Percentiles rank a stretch among this genome's conserved stretches.
Evolutionary conservation across 23 tunicate species (phyloP).

Genomic region (Halocynthia roretzi): DNA sequence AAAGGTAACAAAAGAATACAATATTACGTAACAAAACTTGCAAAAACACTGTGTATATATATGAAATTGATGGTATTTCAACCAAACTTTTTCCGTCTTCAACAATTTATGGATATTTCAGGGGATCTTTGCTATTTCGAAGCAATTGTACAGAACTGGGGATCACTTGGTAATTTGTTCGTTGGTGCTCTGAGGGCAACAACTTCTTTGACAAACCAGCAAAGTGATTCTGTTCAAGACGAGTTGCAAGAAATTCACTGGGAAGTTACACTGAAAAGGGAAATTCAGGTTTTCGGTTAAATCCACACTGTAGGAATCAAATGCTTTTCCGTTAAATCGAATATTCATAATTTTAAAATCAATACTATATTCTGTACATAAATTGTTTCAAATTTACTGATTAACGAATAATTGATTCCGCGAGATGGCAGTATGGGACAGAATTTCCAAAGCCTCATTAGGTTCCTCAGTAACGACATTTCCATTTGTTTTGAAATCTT

Average conservation of each 20-base stretch:
- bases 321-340: neutral
- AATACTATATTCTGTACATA: too few relatives aligned
- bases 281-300: neutral
- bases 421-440: too few relatives aligned
- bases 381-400: too few relatives aligned
- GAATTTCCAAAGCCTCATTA: too few relatives aligned
- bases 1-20: constrained; percentile 2
- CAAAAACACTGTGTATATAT: too few relatives aligned
- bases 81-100: neutral
- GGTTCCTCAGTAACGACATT: too few relatives aligned
- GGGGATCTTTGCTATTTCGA: constrained; percentile 14
- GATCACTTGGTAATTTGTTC: neutral
- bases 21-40: neutral
- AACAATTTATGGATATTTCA: neutral
- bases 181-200: constrained; percentile 9
- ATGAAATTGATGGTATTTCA: too few relatives aligned
- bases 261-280: neutral
- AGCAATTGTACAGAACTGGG: neutral
- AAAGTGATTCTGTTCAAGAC: neutral
- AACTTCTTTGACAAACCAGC: constrained; percentile 11
- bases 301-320: too few relatives aligned
- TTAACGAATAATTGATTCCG: too few relatives aligned
- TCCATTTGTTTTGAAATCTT: too few relatives aligned
- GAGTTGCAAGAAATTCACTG: neutral
- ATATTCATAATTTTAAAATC: neutral